phyloP scores from a whole-genome alignment of 2,888 invertebrate genomes.

The Brenthis ino region DNA sequence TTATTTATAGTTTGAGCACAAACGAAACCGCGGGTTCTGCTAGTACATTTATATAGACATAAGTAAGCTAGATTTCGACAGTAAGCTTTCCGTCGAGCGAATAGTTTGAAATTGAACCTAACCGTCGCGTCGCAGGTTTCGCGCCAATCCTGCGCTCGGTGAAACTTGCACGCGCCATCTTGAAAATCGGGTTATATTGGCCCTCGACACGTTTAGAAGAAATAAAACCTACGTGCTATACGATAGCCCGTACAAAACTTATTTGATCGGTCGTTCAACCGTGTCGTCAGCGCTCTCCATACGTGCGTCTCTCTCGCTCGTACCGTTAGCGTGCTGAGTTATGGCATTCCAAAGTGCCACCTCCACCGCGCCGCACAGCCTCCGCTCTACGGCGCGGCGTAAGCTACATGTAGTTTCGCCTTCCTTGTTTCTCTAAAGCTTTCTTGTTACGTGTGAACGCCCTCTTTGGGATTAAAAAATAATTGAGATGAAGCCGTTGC shows the following conservation, averaged over 20 bases:
- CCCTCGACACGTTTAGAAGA: constrained; percentile 72
- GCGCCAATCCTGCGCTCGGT: constrained; percentile 46
- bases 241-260: constrained; percentile 78
- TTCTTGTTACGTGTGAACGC: constrained; percentile 62
- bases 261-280: constrained; percentile 83
- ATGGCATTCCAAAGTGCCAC: constrained; percentile 77
- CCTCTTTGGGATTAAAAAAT: constrained; percentile 56
- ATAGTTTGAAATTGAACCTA: constrained; percentile 5
- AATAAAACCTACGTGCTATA: constrained; percentile 73
- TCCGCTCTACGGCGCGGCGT: constrained; percentile 50
- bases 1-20: no score
- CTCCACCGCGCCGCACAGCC: constrained; percentile 55
- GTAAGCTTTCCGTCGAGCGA: background rate
- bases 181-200: constrained; percentile 58
- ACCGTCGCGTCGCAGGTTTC: constrained; percentile 40
- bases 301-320: constrained; percentile 62
- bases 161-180: constrained; percentile 63
- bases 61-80: background rate
- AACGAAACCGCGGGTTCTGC: no score
- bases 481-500: constrained; percentile 22
- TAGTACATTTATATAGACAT: no score
- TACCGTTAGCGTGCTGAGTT: constrained; percentile 80
- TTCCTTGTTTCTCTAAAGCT: constrained; percentile 58
- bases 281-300: constrained; percentile 56
- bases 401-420: constrained; percentile 67